A percentile compares a stretch with the other conserved stretches of the same genome.
Conservation (phyloP, 2,113 vertebrate species). For the Hemiprocne comata region DNA sequence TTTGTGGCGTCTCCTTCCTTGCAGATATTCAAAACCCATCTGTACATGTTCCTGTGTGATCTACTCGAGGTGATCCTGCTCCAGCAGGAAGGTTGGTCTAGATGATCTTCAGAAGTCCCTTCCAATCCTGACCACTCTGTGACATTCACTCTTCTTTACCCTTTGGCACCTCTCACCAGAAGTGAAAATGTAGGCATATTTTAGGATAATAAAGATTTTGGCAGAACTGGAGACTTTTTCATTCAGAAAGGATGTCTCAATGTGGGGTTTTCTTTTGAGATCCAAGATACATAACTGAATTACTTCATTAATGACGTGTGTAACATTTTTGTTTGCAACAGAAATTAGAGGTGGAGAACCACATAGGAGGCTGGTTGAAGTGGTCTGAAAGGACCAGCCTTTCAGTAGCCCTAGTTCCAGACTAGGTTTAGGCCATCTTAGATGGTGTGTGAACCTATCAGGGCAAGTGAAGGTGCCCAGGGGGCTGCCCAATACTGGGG, state of each 20-base stretch:
- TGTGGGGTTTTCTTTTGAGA: background rate
- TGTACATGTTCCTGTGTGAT: no score
- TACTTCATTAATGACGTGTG: background rate
- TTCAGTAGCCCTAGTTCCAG: background rate
- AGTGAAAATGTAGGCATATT: background rate
- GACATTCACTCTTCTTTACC: background rate
- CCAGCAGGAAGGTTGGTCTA: no score
- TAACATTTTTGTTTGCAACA: background rate
- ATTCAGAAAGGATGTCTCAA: background rate
- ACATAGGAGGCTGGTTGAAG: background rate
- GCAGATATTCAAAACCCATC: no score
- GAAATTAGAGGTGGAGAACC: background rate
- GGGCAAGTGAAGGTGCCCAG: background rate
- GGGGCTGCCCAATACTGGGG: rapidly evolving
- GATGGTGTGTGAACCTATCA: rapidly evolving
- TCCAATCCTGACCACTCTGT: no score
- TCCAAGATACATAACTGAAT: background rate
- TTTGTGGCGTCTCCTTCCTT: no score
- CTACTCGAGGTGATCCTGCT: no score
- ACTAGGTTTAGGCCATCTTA: background rate
- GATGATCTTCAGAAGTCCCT: no score
- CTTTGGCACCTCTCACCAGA: background rate
- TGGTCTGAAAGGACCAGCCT: background rate
- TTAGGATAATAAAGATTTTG: background rate
- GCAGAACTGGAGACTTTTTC: background rate